phyloP scores from a whole-genome alignment of 2,797 vertebrate species.

The Hydrocynus forskahlii region DNA sequence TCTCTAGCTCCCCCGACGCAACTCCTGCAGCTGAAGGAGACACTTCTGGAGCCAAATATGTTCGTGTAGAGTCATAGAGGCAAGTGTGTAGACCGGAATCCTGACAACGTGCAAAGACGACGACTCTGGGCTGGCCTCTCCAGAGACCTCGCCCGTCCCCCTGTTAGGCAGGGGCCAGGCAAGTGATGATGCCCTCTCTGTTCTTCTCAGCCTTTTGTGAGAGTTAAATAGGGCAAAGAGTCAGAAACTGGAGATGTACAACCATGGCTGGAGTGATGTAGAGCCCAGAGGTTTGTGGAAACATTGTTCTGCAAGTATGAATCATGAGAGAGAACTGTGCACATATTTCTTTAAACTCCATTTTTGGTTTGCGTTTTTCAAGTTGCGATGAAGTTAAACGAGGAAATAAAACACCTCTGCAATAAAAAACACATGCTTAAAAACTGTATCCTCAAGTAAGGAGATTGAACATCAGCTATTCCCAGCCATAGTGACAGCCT shows the following conservation, averaged over 20 bases:
- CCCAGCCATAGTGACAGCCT: no score
- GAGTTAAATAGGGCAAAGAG: constrained; percentile 8
- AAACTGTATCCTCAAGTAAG: neutral
- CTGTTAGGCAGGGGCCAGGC: constrained; percentile 8
- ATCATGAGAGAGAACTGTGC: neutral
- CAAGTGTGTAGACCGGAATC: constrained; percentile 48
- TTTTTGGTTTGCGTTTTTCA: neutral
- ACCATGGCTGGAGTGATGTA: neutral
- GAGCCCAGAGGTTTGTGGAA: neutral
- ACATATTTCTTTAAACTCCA: no score
- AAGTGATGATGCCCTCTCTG: neutral
- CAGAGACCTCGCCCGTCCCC: constrained; percentile 30
- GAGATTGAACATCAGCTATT: neutral
- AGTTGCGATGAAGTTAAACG: no score
- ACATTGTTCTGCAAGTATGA: neutral
- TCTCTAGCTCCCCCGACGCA: constrained; percentile 56
- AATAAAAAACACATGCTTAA: neutral
- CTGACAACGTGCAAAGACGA: constrained; percentile 55
- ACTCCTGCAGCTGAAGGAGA: constrained; percentile 14
- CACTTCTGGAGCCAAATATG: constrained; percentile 34
- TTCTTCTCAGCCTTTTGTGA: constrained; percentile 16
- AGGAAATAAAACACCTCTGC: neutral
- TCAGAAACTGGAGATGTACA: neutral
- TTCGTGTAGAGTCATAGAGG: constrained; percentile 47
- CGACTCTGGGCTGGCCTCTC: constrained; percentile 40